Evolutionary conservation across 2,113 vertebrate species (phyloP).

Genomic region (Pseudopodoces humilis): DNA sequence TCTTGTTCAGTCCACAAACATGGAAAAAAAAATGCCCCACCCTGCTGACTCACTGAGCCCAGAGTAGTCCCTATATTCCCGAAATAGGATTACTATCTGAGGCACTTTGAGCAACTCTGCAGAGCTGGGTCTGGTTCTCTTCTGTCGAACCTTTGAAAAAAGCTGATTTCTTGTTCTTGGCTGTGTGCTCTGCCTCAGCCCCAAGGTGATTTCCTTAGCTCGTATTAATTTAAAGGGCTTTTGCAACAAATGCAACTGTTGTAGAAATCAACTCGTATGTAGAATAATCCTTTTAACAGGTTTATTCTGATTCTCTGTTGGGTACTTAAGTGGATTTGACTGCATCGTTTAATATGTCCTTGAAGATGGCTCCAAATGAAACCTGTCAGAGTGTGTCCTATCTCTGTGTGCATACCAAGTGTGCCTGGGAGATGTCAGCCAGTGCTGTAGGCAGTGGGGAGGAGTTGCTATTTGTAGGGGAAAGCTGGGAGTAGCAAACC

Average conservation of each 20-base stretch:
- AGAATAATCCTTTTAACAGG: slow-evolving; percentile 42
- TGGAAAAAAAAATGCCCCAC: slow-evolving; percentile 26
- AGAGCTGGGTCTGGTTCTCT: background rate
- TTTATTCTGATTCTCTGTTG: background rate
- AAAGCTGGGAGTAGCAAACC: background rate
- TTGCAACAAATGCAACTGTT: slow-evolving; percentile 6
- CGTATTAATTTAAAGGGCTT: background rate
- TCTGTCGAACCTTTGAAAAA: background rate
- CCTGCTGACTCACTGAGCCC: slow-evolving; percentile 54
- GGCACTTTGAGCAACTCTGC: background rate
- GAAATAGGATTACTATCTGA: slow-evolving; percentile 38
- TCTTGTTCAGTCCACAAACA: slow-evolving; percentile 33
- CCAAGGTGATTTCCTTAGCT: slow-evolving; percentile 1
- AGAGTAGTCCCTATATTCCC: slow-evolving; percentile 31
- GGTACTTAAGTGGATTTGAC: slow-evolving; percentile 48
- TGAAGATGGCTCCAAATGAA: slow-evolving; percentile 13
- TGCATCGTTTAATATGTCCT: background rate
- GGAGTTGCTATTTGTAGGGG: background rate
- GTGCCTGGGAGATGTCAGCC: slow-evolving; percentile 23
- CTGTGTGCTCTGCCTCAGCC: background rate
- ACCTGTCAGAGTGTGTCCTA: background rate
- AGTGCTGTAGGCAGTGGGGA: background rate
- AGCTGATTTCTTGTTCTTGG: background rate
- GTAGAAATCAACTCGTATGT: background rate
- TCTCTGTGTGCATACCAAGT: background rate